Evolutionary conservation across 2,888 invertebrate species (phyloP).

Genomic region (Drosophila recens): DNA sequence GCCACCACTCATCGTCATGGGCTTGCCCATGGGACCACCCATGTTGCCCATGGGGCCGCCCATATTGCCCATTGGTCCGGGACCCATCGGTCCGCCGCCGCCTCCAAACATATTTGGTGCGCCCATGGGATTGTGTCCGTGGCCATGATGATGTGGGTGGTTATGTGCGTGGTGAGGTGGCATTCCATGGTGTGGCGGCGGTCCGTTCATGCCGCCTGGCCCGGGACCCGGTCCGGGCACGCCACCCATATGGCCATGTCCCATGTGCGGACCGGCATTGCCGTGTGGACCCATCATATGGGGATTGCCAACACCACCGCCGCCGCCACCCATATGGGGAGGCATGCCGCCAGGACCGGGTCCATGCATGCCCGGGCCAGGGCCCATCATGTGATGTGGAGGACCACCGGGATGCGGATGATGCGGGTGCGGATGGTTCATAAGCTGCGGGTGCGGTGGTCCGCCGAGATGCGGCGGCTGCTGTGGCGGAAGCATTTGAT

Average conservation of each 20-base stretch:
- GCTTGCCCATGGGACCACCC: slow-evolving; percentile 87
- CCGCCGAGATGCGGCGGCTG: slow-evolving; percentile 80
- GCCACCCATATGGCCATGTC: slow-evolving; percentile 81
- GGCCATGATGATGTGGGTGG: slow-evolving; percentile 67
- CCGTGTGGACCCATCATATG: slow-evolving; percentile 80
- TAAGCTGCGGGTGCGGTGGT: slow-evolving; percentile 81
- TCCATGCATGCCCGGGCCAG: slow-evolving; percentile 70
- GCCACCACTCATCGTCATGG: slow-evolving; percentile 95
- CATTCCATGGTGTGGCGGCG: slow-evolving; percentile 74
- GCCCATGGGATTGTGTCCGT: slow-evolving; percentile 71
- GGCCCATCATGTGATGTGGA: slow-evolving; percentile 83
- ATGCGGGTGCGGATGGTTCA: slow-evolving; percentile 79
- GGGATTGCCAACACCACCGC: slow-evolving; percentile 57
- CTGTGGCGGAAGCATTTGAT: slow-evolving; percentile 83
- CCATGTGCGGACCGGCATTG: slow-evolving; percentile 77
- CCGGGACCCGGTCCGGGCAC: slow-evolving; percentile 77
- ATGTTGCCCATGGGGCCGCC: slow-evolving; percentile 79
- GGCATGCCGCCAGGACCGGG: slow-evolving; percentile 76
- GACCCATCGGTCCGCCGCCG: slow-evolving; percentile 79
- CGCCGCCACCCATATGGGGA: slow-evolving; percentile 74
- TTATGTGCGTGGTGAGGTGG: slow-evolving; percentile 68
- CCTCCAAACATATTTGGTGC: slow-evolving; percentile 77
- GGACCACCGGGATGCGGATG: slow-evolving; percentile 79
- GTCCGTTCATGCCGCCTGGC: slow-evolving; percentile 81
- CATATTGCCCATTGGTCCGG: slow-evolving; percentile 79